A percentile compares a stretch with the other conserved stretches of the same genome.
Conservation (phyloP, 64 coral and sea anemone genomes). For the Stichodactyla mertensii region DNA sequence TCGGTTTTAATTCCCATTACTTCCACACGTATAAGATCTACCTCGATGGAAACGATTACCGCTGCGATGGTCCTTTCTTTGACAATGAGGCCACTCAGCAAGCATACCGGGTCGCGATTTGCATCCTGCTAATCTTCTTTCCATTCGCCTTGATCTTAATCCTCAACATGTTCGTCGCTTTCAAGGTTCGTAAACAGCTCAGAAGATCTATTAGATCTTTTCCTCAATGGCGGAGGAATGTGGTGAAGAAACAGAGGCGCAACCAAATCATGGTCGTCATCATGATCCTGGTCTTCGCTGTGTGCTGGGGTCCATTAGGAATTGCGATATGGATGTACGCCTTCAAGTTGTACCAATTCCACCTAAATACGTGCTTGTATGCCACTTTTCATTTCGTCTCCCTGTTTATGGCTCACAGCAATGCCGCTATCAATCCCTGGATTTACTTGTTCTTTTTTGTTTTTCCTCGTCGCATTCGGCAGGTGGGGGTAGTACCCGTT, state of each 20-base stretch:
- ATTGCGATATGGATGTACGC: background rate
- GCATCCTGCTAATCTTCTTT: background rate
- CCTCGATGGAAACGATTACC: background rate
- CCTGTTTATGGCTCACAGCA: background rate
- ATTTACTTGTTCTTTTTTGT: constrained; percentile 3
- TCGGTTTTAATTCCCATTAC: background rate
- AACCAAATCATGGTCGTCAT: background rate
- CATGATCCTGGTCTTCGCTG: background rate
- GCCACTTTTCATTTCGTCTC: background rate
- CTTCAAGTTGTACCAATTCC: background rate
- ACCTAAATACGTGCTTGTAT: background rate
- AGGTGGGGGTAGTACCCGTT: background rate
- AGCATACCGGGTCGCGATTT: background rate
- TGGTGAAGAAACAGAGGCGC: background rate
- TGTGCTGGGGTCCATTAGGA: background rate
- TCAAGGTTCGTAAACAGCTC: background rate
- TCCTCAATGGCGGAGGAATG: background rate
- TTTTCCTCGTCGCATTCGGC: background rate
- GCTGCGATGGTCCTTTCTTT: background rate
- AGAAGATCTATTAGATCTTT: background rate
- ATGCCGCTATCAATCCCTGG: constrained; percentile 1
- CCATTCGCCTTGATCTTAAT: background rate
- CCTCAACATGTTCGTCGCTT: background rate
- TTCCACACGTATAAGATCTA: background rate
- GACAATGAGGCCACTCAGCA: background rate